Conservation (phyloP, 2,888 invertebrate species). For the Julus scanicus region DNA sequence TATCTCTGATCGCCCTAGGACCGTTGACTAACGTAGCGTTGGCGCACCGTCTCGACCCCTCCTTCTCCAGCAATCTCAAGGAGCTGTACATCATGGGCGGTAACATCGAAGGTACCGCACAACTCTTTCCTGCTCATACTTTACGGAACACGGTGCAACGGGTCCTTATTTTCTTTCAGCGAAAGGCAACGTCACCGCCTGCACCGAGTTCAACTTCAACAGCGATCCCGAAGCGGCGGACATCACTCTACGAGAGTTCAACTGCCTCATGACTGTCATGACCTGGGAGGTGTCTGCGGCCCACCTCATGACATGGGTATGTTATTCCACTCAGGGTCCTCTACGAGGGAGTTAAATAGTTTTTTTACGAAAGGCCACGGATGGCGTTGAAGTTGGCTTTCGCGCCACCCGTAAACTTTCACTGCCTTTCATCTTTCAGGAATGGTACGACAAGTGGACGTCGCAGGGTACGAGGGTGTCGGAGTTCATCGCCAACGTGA, state of each 20-base stretch:
- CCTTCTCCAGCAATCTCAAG: conserved; percentile 43
- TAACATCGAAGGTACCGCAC: conserved; percentile 43
- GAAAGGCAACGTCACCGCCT: conserved; percentile 72
- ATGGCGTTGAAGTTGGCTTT: neutral
- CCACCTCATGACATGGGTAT: conserved; percentile 65
- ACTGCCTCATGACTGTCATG: conserved; percentile 72
- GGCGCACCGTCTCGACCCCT: conserved; percentile 28
- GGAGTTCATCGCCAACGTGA: neutral
- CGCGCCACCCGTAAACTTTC: neutral
- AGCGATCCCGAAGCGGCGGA: conserved; percentile 81
- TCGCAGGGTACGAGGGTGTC: neutral
- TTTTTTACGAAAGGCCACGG: neutral
- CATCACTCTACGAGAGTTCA: conserved; percentile 74
- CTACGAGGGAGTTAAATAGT: neutral
- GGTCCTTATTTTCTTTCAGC: conserved; percentile 63
- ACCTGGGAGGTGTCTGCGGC: conserved; percentile 77
- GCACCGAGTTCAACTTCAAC: conserved; percentile 82
- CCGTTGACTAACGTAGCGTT: conserved; percentile 50
- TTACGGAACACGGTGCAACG: too few relatives aligned
- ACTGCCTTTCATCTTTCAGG: conserved; percentile 8
- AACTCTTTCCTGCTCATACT: too few relatives aligned
- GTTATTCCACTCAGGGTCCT: neutral
- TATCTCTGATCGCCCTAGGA: conserved; percentile 34
- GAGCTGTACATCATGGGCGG: conserved; percentile 52
- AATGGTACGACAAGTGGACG: conserved; percentile 48